Evolutionary conservation across 2,113 vertebrate species (phyloP).

Genomic region (Ctenodactylus gundi): DNA sequence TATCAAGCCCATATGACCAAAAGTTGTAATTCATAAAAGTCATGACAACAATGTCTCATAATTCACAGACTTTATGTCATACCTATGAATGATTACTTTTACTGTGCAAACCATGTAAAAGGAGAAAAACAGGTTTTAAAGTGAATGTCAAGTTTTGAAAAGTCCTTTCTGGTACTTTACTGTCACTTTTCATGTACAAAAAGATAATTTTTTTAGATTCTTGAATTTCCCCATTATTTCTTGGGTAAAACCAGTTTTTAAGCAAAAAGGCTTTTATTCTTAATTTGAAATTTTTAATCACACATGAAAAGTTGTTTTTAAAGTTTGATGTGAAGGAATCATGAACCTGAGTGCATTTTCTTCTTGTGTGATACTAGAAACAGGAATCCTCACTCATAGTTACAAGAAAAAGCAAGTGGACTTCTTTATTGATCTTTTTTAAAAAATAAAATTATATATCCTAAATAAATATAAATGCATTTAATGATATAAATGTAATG

Average conservation of each 20-base stretch:
- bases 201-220: not conserved
- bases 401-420: not conserved
- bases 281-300: slow-evolving; percentile 23
- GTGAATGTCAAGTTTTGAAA: not conserved
- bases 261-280: not conserved
- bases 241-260: slow-evolving; percentile 17
- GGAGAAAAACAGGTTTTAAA: slow-evolving; percentile 54
- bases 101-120: slow-evolving; percentile 64
- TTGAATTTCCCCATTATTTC: slow-evolving; percentile 1
- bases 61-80: slow-evolving; percentile 75
- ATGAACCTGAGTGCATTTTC: not conserved
- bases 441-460: not conserved
- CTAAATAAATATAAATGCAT: not conserved
- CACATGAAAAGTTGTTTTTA: not conserved
- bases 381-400: not conserved
- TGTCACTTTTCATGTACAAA: not conserved
- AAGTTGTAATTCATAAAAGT: slow-evolving; percentile 76
- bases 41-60: slow-evolving; percentile 78
- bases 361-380: not conserved
- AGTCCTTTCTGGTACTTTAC: not conserved
- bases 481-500: not conserved
- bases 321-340: not conserved
- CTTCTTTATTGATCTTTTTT: no score
- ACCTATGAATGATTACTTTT: slow-evolving; percentile 69
- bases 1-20: slow-evolving; percentile 71